Evolutionary conservation across 2,888 invertebrate species (phyloP), one percentile per base, ranked within the genome.

Genomic region (Choreutis nemorana): DNA sequence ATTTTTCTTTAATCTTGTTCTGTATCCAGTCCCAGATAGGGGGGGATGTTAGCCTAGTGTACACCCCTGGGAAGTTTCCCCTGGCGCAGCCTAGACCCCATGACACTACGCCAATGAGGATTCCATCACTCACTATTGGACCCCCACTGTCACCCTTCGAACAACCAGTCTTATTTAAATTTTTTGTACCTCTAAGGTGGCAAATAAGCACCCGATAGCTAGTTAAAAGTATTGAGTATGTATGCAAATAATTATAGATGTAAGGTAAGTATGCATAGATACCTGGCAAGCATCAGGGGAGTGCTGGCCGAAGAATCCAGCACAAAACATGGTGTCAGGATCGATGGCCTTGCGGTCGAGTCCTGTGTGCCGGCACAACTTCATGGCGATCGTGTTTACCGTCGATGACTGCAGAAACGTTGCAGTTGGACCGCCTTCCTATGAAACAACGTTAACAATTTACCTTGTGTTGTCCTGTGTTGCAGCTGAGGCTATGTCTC

Each of bases 281-380:
- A 80, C 81, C 64, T 82, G 80, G 31, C 82, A 82, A 27, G 82
- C 73, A 45, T 82, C 82, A 27, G 75, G 71, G 3, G 78, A 70
- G 1, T 63, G 59, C 20, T 67, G 65, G n/a, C 45, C 56, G 40
- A 72, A 67, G 12, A 72, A 70, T 1, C 81, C 82, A 0, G 82
- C 82, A 30, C 82, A 83, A 44, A 83, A 72, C 82, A 82, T 82
- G 12, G 70, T 64, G 0, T 53, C 41, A 0, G 80, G 78, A 28
- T 73, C 66, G 16, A 78, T 75, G 13, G 72, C 60, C 29, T 64
- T 68, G 2, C 57, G 42, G 36, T 72, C 64, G 3, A 77, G 54
- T 0, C 75, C 73, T 0, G 77, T 73, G 3, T 50, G 47, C 9
- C 64, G 61, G 43, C 77, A 78, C 29, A 68, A 48, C 43, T 78